Evolutionary conservation across 2,797 vertebrate genomes (phyloP), one percentile per base, ranked within the genome.

Genomic region (Morelia viridis): DNA sequence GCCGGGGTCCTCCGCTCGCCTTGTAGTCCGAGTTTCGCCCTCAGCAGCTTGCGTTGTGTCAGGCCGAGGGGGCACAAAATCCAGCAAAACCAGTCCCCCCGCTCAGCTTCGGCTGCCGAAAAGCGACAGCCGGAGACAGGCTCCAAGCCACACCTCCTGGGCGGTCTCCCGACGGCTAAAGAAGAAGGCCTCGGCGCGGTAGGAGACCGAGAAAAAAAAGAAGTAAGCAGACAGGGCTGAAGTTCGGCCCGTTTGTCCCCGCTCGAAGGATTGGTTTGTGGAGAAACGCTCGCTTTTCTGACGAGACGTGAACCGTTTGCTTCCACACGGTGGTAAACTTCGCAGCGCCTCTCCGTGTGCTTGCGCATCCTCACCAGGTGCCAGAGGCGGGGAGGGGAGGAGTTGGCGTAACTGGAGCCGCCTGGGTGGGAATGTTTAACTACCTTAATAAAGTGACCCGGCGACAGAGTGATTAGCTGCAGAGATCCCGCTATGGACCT

Each of bases 61-160:
- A 7, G 19, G 10, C n/a, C 65, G 24, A 53, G 50, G n/a, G 22
- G 22, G 31, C 50, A 0, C 53, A 5, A 3, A 41, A 50, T 4
- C 57, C 26, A 61, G 31, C 41, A 4, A 22, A 68, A 31, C 22
- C 8, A 15, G 1, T 1, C 84, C 60, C 19, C 31, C 35, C 62
- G 50, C 50, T 53, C 10, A 35, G n/a, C 53, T 61, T 17, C 89
- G 11, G 10, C 58, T 13, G 17, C 89, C 90, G 3, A 7, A 19
- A 62, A 31, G 19, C 31, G 0, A 4, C 84, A 0, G 53, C 10
- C 3, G 35, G 85, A 19, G 26, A 15, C 35, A 22, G 22, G 41
- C 86, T 13, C 50, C 57, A 46, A n/a, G 87, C 58, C 60, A 71
- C 86, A 19, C 91, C 91, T 87, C 19, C 57, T 26, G 87, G 91